Evolutionary conservation across 2,797 vertebrate species (phyloP), one percentile per base, ranked within the genome.

Genomic region (Micropoecilia bifurca): DNA sequence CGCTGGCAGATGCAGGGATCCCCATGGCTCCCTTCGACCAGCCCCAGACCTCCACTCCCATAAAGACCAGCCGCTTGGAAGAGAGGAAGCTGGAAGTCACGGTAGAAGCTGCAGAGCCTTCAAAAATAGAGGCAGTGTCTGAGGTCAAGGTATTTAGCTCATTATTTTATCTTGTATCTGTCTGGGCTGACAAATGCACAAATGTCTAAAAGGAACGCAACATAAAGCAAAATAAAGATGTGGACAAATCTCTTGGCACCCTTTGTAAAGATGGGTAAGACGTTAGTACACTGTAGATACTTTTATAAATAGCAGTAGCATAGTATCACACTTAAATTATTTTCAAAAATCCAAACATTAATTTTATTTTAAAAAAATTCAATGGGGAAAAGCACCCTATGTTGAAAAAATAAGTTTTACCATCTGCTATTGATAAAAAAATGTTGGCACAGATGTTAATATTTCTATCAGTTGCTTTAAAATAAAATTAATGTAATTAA

Each of bases 81-180:
- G 85, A 89, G 81, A 86, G 95, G 79, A 96, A 95, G 84, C 96
- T 96, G 82, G 82, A 92, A 46, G 93, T 85, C 63, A 97, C 96
- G 6, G 78, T 88, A 0, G 97, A 97, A 77, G 87, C 85, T 12
- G 93, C 96, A 82, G 96, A 97, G 87, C 91, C 90, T 3, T 74
- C 91, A 39, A 95, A 89, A 84, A 82, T 91, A 0, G 96, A 96
- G 81, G 74, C 88, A 1, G 76, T 80, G 0, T 90, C 95, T 46
- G 93, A 91, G 0, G 89, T 92, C 86, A 96, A 97, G 97, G 97
- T 98, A 93, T 61, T 66, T 0, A 1, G 5, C 73, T 82, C 45
- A 12, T 75, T 74, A 2, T 45, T 61, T 0, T 3, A 5, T 79
- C 3, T 63, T 76, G 48, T 50, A 33, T 6, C n/a, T 30, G 30